phyloP scores from a whole-genome alignment of 2,797 vertebrate species.

The Betta splendens region DNA sequence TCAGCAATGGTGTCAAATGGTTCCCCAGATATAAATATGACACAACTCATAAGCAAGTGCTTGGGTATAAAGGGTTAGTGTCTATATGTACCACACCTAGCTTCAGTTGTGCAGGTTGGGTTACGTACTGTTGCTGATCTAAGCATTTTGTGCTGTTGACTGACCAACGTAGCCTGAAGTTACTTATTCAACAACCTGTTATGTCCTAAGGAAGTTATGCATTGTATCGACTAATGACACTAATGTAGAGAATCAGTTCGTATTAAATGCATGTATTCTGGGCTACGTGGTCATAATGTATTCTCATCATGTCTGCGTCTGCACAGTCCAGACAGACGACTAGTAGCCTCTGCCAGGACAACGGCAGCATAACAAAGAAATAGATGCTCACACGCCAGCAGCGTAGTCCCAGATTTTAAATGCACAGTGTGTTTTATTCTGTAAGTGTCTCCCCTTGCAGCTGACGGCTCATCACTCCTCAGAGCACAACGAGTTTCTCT shows the following conservation, averaged over 20 bases:
- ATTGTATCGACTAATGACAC: constrained; percentile 10
- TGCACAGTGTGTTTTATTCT: neutral
- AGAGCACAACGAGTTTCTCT: constrained; percentile 22
- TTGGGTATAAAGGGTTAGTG: constrained; percentile 64
- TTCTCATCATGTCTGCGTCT: too few species aligned
- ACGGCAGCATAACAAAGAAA: constrained; percentile 31
- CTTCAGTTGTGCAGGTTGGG: constrained; percentile 62
- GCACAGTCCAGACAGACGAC: too few species aligned
- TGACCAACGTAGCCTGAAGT: constrained; percentile 3
- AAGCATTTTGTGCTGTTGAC: constrained; percentile 43
- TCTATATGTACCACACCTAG: constrained; percentile 77
- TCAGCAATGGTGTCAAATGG: constrained; percentile 81
- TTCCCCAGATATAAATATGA: constrained; percentile 79
- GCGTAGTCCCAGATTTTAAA: neutral
- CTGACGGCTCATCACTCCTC: constrained; percentile 30
- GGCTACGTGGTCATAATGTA: too few species aligned
- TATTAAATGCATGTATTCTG: too few species aligned
- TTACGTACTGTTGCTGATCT: constrained; percentile 71
- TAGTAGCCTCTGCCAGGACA: too few species aligned
- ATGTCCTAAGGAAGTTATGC: neutral
- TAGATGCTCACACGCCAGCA: constrained; percentile 28
- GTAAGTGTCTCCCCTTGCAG: constrained; percentile 12
- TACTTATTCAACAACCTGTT: constrained; percentile 2
- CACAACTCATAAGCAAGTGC: constrained; percentile 73
- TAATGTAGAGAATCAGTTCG: too few species aligned